Evolutionary conservation across 2,888 invertebrate genomes (phyloP), one percentile per base, ranked within the genome.

Genomic region (Peribatodes rhomboidaria): DNA sequence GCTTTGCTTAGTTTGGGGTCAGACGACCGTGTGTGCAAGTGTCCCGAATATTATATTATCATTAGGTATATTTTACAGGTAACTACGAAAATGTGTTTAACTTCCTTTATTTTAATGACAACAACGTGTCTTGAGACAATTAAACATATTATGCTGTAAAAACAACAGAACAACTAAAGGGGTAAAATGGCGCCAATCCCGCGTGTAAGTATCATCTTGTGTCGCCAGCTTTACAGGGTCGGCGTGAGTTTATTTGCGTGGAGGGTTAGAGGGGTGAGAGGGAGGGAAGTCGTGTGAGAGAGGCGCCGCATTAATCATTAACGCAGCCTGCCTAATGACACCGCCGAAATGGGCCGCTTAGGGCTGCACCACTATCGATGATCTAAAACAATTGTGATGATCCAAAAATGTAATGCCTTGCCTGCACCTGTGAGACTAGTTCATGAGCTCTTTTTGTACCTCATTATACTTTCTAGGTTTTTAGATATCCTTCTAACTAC

Each of bases 221-320:
- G 22, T 31, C 18, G 13, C 10, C 18, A 14, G 11, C 55, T 41
- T 37, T 37, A 50, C n/a, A 63, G 57, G 62, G 89, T 85, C 82
- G 86, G 87, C 88, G 86, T 84, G 88, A 87, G 91, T 91, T 90
- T 90, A 91, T 91, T 90, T 86, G 89, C 84, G 76, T 77, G 77
- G 79, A 77, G 74, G 78, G 76, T 70, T 68, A 68, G 75, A 74
- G 77, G 61, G 66, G 61, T 61, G 63, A 74, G 70, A 73, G 74
- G 20, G 74, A 27, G 6, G 27, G 78, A 85, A 82, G 83, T 78
- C 83, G 86, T 86, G 86, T 87, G 87, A 83, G 85, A 83, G 85
- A 65, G 88, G 90, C 90, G 89, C 89, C 90, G 87, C 92, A 93
- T 93, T 92, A 93, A 93, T 92, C 92, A 93, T 93, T 93, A 92